Conservation (phyloP, 2,113 vertebrate genomes). For the Riparia riparia region DNA sequence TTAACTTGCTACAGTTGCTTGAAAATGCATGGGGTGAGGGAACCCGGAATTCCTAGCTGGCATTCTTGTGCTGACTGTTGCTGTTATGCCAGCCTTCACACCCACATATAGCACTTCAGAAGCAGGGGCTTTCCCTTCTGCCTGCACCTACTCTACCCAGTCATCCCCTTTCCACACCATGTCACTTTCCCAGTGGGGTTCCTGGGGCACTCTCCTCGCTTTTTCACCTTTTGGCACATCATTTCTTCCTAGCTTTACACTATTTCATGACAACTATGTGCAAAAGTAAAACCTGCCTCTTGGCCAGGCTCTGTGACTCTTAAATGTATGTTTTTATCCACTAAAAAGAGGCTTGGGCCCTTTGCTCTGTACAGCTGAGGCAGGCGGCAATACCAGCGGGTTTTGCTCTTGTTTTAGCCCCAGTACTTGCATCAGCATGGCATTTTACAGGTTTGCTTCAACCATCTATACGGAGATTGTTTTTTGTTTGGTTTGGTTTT, state of each 20-base stretch:
- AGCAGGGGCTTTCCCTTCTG: background rate
- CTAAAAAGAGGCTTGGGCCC: background rate
- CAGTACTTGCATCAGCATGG: rapidly evolving
- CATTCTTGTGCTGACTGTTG: background rate
- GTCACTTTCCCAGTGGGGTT: rapidly evolving
- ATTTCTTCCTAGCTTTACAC: background rate
- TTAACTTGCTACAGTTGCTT: background rate
- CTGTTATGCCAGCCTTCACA: background rate
- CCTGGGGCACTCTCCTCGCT: background rate
- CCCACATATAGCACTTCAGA: background rate
- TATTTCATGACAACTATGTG: background rate
- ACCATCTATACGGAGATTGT: background rate
- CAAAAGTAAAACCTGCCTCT: background rate
- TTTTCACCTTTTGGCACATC: background rate
- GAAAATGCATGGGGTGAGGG: background rate
- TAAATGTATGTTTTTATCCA: background rate
- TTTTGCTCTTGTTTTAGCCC: background rate
- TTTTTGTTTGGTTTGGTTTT: too few species aligned
- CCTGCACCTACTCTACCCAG: background rate
- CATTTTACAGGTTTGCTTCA: background rate
- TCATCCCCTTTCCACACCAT: background rate
- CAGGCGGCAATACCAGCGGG: rapidly evolving
- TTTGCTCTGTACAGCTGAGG: background rate
- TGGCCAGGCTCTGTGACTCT: background rate
- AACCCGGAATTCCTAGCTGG: background rate